Evolutionary conservation across 35 echinoderm and acorn worm species (phyloP).

Genomic region (Anneissia japonica): DNA sequence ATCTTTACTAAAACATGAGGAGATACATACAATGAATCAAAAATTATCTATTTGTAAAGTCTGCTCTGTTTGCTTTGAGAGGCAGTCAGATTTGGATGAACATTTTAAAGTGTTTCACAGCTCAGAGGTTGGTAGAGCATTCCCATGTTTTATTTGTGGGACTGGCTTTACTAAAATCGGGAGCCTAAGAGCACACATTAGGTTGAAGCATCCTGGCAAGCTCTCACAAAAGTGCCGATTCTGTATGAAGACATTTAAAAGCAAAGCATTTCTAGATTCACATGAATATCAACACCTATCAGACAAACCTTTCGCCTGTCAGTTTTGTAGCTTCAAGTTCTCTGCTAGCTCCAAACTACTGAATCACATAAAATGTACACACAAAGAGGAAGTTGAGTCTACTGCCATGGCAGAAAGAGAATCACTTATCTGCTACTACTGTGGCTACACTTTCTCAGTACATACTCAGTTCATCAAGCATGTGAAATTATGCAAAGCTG

Average conservation of each 20-base stretch:
- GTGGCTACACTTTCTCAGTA: neutral
- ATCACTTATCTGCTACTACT: neutral
- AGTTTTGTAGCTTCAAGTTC: neutral
- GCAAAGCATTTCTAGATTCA: neutral
- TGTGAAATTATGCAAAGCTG: neutral
- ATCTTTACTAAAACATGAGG: neutral
- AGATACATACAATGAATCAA: neutral
- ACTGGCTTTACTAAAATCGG: neutral
- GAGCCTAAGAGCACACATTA: neutral
- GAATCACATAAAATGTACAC: neutral
- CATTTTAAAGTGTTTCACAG: neutral
- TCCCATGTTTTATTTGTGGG: neutral
- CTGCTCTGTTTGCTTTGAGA: neutral
- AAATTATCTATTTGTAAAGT: neutral
- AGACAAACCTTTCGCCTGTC: neutral
- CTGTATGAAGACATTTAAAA: neutral
- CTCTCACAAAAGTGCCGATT: neutral
- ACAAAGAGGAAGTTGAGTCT: neutral
- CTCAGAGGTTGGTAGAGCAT: neutral
- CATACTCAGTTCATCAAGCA: neutral
- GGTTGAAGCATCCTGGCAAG: neutral
- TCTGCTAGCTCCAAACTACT: neutral
- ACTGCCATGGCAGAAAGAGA: neutral
- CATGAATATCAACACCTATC: neutral
- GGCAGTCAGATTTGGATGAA: neutral